These are phyloP conservation scores for Neolamprologus hecqui DNA, from an alignment of 2,113 vertebrate genomes.

Conservation along the genomic window DNA sequence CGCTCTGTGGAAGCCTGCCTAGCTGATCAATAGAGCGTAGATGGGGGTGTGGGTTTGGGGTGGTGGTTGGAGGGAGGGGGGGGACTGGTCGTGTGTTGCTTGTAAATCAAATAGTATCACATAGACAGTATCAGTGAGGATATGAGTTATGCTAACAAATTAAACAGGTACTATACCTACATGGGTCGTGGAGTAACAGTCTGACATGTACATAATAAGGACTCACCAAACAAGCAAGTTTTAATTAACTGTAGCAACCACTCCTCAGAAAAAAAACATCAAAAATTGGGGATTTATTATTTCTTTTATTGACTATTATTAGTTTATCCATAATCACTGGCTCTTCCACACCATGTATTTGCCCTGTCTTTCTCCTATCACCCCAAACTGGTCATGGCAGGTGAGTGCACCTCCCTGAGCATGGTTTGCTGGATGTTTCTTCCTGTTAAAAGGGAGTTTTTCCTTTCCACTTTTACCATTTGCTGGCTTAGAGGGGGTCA, in stretches of 20 bases:
- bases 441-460: not conserved
- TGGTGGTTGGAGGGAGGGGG: not conserved
- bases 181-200: fast-evolving
- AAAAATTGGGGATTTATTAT: not conserved
- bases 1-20: not conserved
- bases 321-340: not conserved
- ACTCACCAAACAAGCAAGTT: not conserved
- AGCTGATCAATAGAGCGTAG: slow-evolving; percentile 33
- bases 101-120: not conserved
- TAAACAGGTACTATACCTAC: not conserved
- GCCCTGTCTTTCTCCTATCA: not conserved
- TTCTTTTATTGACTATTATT: not conserved
- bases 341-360: not conserved
- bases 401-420: not conserved
- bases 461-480: not conserved
- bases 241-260: not conserved
- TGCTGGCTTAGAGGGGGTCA: not conserved
- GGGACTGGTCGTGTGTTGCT: not conserved
- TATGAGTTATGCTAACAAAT: not conserved
- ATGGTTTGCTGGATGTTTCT: not conserved
- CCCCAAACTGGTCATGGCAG: not conserved
- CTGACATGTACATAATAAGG: not conserved
- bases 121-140: not conserved
- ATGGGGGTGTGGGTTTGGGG: not conserved
- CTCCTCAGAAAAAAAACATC: not conserved